Percentiles rank a stretch among this genome's conserved stretches.
Conservation (phyloP, 2,888 invertebrate genomes). For the Spodoptera picta region DNA sequence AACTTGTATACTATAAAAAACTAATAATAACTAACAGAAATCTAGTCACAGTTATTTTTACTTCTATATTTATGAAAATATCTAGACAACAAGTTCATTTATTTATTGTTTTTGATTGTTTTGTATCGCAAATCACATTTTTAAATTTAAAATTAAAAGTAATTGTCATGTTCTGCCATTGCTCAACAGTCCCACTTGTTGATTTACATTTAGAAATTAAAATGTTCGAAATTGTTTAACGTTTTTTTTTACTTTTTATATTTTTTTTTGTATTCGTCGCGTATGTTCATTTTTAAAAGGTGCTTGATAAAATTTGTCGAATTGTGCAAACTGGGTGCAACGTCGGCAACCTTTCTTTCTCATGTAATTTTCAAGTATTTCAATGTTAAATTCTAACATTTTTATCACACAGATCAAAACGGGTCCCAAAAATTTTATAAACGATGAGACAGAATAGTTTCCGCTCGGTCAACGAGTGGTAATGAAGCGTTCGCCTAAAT, state of each 20-base stretch:
- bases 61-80: conserved; percentile 53
- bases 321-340: conserved; percentile 80
- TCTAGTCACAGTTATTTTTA: conserved; percentile 60
- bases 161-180: conserved; percentile 38
- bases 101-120: conserved; percentile 38
- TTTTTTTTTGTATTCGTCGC: conserved; percentile 43
- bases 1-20: conserved; percentile 70
- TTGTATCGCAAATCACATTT: conserved; percentile 37
- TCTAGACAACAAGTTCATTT: conserved; percentile 47
- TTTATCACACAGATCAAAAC: conserved; percentile 77
- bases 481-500: conserved; percentile 83
- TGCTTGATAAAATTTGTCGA: conserved; percentile 62
- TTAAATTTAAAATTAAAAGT: conserved; percentile 42
- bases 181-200: conserved; percentile 36
- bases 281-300: conserved; percentile 50
- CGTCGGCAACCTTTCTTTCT: conserved; percentile 77
- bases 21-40: conserved; percentile 66
- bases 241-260: conserved; percentile 14
- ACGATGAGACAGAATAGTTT: conserved; percentile 81
- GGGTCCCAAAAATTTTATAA: conserved; percentile 79
- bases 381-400: conserved; percentile 55
- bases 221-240: conserved; percentile 19
- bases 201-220: conserved; percentile 31
- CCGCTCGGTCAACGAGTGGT: conserved; percentile 80
- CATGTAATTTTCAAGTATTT: conserved; percentile 65